phyloP scores from a whole-genome alignment of 2,888 invertebrate species.

The Melolontha melolontha region DNA sequence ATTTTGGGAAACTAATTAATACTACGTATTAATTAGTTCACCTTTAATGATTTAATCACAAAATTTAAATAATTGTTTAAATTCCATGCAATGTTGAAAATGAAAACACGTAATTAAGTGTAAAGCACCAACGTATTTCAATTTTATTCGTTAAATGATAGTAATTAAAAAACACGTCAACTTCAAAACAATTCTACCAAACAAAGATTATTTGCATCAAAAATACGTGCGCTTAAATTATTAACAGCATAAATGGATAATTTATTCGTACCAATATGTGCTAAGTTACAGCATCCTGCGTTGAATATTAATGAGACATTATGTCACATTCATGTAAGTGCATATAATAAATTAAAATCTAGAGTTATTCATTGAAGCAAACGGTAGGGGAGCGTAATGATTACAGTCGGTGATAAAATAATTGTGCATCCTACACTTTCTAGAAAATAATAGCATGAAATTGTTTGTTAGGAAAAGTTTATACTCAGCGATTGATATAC shows the following conservation, averaged over 20 bases:
- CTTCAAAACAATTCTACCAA: slow-evolving; percentile 4
- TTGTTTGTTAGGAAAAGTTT: too few relatives aligned
- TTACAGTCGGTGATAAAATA: too few relatives aligned
- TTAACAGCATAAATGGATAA: slow-evolving; percentile 6
- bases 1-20: too few relatives aligned
- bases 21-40: too few relatives aligned
- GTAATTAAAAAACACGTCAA: neutral
- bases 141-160: neutral
- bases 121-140: neutral
- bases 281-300: slow-evolving; percentile 24
- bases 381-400: neutral
- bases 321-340: slow-evolving; percentile 15
- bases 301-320: slow-evolving; percentile 21
- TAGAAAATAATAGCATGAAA: too few relatives aligned
- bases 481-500: too few relatives aligned
- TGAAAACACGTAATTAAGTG: too few relatives aligned
- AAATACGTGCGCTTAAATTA: slow-evolving; percentile 13
- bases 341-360: slow-evolving; percentile 7
- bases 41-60: too few relatives aligned
- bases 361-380: slow-evolving; percentile 24
- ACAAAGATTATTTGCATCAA: slow-evolving; percentile 22
- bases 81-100: too few relatives aligned
- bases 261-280: slow-evolving; percentile 30
- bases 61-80: too few relatives aligned
- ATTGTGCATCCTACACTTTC: too few relatives aligned